Evolutionary conservation across 1,140 invertebrate genomes (phyloP).

Genomic region (Drosophila elegans): DNA sequence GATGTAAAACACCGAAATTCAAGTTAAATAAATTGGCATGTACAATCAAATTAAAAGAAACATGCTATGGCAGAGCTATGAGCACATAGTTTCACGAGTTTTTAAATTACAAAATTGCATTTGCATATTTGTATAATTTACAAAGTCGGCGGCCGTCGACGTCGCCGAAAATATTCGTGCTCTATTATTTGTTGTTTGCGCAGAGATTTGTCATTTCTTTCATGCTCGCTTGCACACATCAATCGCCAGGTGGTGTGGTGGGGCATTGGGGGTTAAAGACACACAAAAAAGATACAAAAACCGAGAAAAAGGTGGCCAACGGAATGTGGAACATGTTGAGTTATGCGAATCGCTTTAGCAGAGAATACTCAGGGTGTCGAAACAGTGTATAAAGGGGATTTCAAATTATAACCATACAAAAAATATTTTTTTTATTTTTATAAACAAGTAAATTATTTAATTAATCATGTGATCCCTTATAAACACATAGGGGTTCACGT

Average conservation of each 20-base stretch:
- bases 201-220: slow-evolving; percentile 79
- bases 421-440: background rate
- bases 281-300: slow-evolving; percentile 14
- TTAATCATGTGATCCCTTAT: no score
- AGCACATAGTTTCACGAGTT: slow-evolving; percentile 36
- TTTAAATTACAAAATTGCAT: slow-evolving; percentile 59
- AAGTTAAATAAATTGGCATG: slow-evolving; percentile 2
- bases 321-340: slow-evolving; percentile 64
- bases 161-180: slow-evolving; percentile 62
- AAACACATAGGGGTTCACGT: no score
- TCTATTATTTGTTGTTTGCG: slow-evolving; percentile 40
- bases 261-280: slow-evolving; percentile 22
- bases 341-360: slow-evolving; percentile 24
- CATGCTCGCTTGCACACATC: slow-evolving; percentile 82
- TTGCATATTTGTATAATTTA: slow-evolving; percentile 66
- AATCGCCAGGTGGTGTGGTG: slow-evolving; percentile 68
- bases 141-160: slow-evolving; percentile 41
- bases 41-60: slow-evolving; percentile 23
- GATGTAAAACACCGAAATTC: background rate
- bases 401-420: background rate
- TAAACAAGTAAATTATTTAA: no score
- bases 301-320: slow-evolving; percentile 27
- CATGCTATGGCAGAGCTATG: slow-evolving; percentile 6
- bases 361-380: background rate
- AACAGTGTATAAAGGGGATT: background rate